Percentiles rank a stretch among this genome's conserved stretches.
phyloP scores from a whole-genome alignment of 2,113 vertebrate species.

The Corythornis cristatus region DNA sequence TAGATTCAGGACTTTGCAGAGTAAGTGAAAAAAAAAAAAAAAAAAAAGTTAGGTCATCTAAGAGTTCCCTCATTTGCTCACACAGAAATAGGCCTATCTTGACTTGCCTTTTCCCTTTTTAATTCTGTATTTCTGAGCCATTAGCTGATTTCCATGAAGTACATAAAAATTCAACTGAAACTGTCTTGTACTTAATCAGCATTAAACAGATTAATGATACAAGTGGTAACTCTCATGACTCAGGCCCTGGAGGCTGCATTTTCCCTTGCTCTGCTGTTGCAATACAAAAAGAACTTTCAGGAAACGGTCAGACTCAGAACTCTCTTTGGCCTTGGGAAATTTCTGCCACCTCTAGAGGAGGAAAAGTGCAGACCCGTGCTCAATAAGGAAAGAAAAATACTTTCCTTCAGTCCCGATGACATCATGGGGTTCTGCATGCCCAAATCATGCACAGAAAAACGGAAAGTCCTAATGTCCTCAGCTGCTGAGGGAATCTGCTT shows the following conservation, averaged over 20 bases:
- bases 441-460: background rate
- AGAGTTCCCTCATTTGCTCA: background rate
- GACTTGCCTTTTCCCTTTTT: background rate
- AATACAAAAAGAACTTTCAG: background rate
- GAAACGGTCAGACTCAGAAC: background rate
- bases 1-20: background rate
- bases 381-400: background rate
- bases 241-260: background rate
- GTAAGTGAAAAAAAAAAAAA: background rate
- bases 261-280: background rate
- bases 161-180: background rate
- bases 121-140: background rate
- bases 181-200: background rate
- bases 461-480: background rate
- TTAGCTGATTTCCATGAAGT: constrained; percentile 15
- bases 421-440: background rate
- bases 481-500: accelerated
- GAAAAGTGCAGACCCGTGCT: background rate
- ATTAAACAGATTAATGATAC: background rate
- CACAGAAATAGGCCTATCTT: background rate
- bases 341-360: background rate
- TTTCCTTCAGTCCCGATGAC: background rate
- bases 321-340: background rate
- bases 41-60: background rate
- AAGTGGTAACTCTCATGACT: background rate